Evolutionary conservation across 1,140 invertebrate genomes (phyloP), one percentile per base, ranked within the genome.

Genomic region (Gonatopus flavifemur): DNA sequence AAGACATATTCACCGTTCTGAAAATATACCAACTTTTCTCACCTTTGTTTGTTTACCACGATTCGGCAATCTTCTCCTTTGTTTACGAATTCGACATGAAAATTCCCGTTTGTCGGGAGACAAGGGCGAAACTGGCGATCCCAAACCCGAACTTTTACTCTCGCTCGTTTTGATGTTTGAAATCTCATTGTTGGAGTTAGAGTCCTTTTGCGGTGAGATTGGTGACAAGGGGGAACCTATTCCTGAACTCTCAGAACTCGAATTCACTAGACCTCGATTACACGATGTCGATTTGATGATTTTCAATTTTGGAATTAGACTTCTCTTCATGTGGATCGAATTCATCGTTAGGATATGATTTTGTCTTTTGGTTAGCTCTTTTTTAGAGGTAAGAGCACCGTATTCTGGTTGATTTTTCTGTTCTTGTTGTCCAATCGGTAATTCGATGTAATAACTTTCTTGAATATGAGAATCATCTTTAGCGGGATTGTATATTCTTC

Each of bases 201-300:
- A 24, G 12, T 72, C 66, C 13, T 55, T 66, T 7, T 60, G 58
- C n/a, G 69, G 69, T 8, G 69, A 72, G 8, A 72, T 45, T 3
- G 70, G 70, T n/a, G 70, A 73, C 19, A 72, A 47, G 2, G 69
- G 70, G 10, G 70, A 73, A 1, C 59, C 69, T 2, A 73, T 67
- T 2, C 70, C 70, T 0, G 70, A 73, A 44, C 70, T 73, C 30
- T 73, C 70, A 2, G 70, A 73, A 19, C 68, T 72, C 2, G 70
- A 73, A 48, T 64, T 70, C 21, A 61, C 66, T 12, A 73, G 20
- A 13, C 62, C 46, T 10, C 49, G 44, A 20, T 42, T 41, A 13
- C 16, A 49, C 8, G 40, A 49, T 0, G 19, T 25, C 0, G 45
- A 49, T 12, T 30, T 59, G 12, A 19, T 39, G 15, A 56, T 36